Evolutionary conservation across 2,888 invertebrate species (phyloP), one percentile per base, ranked within the genome.

Genomic region (Caenorhabditis sulstoni): DNA sequence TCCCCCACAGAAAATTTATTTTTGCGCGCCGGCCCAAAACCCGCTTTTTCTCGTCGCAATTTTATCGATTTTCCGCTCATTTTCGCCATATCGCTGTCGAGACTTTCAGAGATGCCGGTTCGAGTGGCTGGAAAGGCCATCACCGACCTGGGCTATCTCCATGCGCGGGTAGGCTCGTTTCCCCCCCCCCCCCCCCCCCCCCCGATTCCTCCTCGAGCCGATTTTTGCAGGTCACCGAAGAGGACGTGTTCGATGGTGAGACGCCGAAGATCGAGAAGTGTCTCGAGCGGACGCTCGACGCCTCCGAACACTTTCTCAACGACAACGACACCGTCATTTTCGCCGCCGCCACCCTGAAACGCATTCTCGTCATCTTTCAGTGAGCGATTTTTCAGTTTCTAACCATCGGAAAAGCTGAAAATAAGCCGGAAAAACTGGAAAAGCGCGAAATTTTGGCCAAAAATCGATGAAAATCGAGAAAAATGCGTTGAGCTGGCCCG

Each of bases 341-440:
- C 39, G 71, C 62, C 18, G 23, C 79, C 0, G 64, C 78, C n/a
- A 81, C 84, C 4, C 14, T 83, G 16, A 85, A 85, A 52, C 68
- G 84, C 3, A 83, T 85, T 23, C 50, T 85, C 5, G 59, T 71
- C 8, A 59, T 85, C 12, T 39, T 71, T 18, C 70, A 73, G 81
- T 80, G 18, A n/a, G n/a, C 53, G 61, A n/a, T 12, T 49, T 52
- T 61, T n/a, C n/a, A n/a, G n/a, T n/a, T n/a, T n/a, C n/a, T n/a
- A n/a, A n/a, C n/a, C n/a, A n/a, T n/a, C n/a, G n/a, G n/a, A n/a
- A 14, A 14, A 11, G 59, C 29, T 29, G 29, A 29, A 29, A 29
- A 29, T 29, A 2, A 22, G 22, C n/a, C 2, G 5, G 23, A 53
- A 53, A 53, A 29, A 4, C 3, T 53, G 4, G 7, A 23, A 53